Conservation (phyloP, 2,888 invertebrate genomes). For the Hedychridium roseum region DNA sequence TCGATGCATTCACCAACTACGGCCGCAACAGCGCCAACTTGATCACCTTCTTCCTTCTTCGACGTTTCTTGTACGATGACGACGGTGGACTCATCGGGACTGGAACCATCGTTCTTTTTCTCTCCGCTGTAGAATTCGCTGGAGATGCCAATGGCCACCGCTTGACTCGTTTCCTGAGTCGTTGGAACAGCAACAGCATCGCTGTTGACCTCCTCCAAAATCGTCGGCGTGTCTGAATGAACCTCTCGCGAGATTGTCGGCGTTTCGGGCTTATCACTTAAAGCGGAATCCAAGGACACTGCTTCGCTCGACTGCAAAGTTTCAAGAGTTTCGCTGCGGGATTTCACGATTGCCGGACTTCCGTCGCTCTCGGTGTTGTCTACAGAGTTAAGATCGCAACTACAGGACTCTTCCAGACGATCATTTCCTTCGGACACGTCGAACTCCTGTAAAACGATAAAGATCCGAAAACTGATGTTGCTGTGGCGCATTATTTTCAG, state of each 20-base stretch:
- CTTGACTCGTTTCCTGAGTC: conserved; percentile 63
- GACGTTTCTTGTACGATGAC: conserved; percentile 3
- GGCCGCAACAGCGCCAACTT: conserved; percentile 3
- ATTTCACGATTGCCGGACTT: conserved; percentile 65
- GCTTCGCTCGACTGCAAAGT: conserved; percentile 62
- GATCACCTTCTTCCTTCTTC: conserved; percentile 2
- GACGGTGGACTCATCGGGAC: too few relatives aligned
- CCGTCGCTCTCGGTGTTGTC: conserved; percentile 64
- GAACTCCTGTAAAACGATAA: conserved; percentile 48
- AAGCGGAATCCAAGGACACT: conserved; percentile 66
- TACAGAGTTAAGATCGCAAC: conserved; percentile 63
- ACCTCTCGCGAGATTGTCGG: conserved; percentile 44
- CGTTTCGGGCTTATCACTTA: conserved; percentile 62
- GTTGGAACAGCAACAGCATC: conserved; percentile 51
- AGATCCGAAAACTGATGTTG: neutral
- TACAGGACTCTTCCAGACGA: conserved; percentile 59
- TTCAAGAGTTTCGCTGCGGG: conserved; percentile 57
- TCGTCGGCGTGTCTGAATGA: conserved; percentile 54
- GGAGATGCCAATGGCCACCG: conserved; percentile 67
- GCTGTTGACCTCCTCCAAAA: conserved; percentile 53
- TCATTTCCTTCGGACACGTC: conserved; percentile 55
- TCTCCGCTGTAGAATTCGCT: conserved; percentile 72
- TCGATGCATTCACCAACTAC: too few relatives aligned
- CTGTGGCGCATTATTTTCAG: neutral
- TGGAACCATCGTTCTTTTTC: conserved; percentile 65